Evolutionary conservation across 30 jellyfish, hydroid and myxozoan genomes (phyloP), one percentile per base, ranked within the genome.

Genomic region (Rhopilema esculentum): DNA sequence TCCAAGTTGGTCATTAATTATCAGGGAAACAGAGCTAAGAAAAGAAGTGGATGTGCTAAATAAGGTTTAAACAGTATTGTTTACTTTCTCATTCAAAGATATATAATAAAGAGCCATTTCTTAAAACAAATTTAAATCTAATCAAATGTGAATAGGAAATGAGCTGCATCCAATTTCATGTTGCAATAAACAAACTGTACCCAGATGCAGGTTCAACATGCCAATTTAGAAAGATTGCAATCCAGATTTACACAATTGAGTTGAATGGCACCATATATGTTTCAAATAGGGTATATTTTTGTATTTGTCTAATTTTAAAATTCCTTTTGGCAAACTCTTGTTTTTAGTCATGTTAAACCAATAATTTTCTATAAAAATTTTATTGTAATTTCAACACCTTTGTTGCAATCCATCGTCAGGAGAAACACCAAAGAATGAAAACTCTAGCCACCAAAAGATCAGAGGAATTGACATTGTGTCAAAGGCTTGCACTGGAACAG

Each of bases 361-460:
- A n/a, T n/a, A n/a, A n/a, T n/a, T n/a, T n/a, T n/a, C n/a, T n/a
- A n/a, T n/a, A n/a, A n/a, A n/a, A n/a, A n/a, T n/a, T n/a, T n/a
- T n/a, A n/a, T n/a, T n/a, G n/a, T n/a, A n/a, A n/a, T n/a, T n/a
- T n/a, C n/a, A n/a, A n/a, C n/a, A n/a, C n/a, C n/a, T n/a, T n/a
- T n/a, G n/a, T n/a, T n/a, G n/a, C n/a, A n/a, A n/a, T 40, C 12
- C 12, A 40, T 27, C 30, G 27, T 8, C 81, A 95, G 99, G 97
- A 86, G 70, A 95, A 91, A 53, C 98, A 91, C 81, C 98, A 95
- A 33, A 90, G 99, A 24, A 27, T 95, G 93, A 95, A 95, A 57
- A 64, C 72, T 0, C 82, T 95, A 40, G 82, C 86, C 28, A 50
- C 85, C 72, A 69, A 91, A 48, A 81, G 99, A 76, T 66, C 93